These are phyloP conservation scores for Synanthedon tipuliformis DNA, from an alignment of 2,888 invertebrate genomes.

Conservation along the genomic window DNA sequence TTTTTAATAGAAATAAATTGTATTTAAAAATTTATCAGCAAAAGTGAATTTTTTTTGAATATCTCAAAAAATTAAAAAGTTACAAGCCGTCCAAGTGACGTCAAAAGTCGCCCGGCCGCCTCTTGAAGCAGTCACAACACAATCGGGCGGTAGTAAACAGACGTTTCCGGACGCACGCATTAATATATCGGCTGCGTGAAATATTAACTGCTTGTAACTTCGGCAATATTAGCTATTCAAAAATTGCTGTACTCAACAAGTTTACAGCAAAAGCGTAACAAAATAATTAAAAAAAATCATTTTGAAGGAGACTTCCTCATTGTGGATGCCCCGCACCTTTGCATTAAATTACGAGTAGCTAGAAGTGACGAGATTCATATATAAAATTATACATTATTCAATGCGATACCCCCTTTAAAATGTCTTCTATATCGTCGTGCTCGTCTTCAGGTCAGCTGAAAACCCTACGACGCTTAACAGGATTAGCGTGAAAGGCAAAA, in stretches of 20 bases:
- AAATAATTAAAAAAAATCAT: no score
- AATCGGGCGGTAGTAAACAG: neutral
- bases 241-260: neutral
- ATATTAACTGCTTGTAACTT: neutral
- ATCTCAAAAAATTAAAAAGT: no score
- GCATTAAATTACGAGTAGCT: conserved; percentile 56
- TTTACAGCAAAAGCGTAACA: no score
- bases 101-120: no score
- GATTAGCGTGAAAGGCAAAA: conserved; percentile 64
- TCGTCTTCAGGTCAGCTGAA: conserved; percentile 58
- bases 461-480: conserved; percentile 64
- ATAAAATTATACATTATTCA: conserved; percentile 37
- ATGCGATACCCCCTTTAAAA: conserved; percentile 48
- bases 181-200: neutral
- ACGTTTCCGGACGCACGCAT: conserved; percentile 15
- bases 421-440: conserved; percentile 46
- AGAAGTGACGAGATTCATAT: conserved; percentile 46
- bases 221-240: neutral
- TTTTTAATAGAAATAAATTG: no score
- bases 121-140: no score
- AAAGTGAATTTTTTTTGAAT: no score
- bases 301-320: neutral
- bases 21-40: no score
- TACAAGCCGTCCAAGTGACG: no score
- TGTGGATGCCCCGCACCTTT: conserved; percentile 65